These are phyloP conservation scores for Lordiphosa fenestrarum DNA, from an alignment of 2,888 invertebrate genomes.

Conservation along the genomic window DNA sequence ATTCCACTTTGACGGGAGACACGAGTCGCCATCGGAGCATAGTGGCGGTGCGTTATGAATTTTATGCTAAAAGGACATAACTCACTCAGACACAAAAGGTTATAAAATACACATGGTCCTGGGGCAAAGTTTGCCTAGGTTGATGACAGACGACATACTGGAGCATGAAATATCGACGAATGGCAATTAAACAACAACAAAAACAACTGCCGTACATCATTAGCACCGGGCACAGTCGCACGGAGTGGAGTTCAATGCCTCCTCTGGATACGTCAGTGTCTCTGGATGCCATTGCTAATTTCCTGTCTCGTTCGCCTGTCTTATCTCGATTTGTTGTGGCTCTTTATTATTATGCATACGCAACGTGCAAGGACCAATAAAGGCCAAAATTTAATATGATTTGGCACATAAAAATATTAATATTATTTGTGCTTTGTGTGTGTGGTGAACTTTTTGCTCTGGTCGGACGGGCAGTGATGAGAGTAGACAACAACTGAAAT, in stretches of 20 bases:
- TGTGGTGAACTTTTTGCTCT: conserved; percentile 36
- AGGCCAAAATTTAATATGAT: conserved; percentile 61
- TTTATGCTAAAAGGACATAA: conserved; percentile 52
- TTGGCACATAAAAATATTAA: conserved; percentile 68
- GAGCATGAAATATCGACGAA: conserved; percentile 56
- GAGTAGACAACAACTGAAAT: conserved; percentile 45
- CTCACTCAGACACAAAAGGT: conserved; percentile 66
- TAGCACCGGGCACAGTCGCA: conserved; percentile 20
- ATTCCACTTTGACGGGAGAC: conserved; percentile 51
- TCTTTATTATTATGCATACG: conserved; percentile 71
- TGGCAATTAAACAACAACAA: conserved; percentile 57
- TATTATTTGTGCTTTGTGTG: conserved; percentile 56
- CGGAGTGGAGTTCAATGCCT: conserved; percentile 40
- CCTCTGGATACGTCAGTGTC: background rate
- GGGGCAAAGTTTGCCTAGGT: conserved; percentile 42
- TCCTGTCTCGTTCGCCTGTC: conserved; percentile 65
- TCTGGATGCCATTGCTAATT: conserved; percentile 44
- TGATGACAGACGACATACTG: conserved; percentile 52
- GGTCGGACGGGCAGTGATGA: conserved; percentile 8
- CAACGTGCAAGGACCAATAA: conserved; percentile 52
- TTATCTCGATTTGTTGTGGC: conserved; percentile 56
- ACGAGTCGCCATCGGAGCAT: conserved; percentile 22
- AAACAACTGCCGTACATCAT: conserved; percentile 34
- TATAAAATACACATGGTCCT: conserved; percentile 48
- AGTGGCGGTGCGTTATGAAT: conserved; percentile 52